Base-by-base conservation (phyloP, 2,797 vertebrate species). In the Peromyscus melanophrys region DNA sequence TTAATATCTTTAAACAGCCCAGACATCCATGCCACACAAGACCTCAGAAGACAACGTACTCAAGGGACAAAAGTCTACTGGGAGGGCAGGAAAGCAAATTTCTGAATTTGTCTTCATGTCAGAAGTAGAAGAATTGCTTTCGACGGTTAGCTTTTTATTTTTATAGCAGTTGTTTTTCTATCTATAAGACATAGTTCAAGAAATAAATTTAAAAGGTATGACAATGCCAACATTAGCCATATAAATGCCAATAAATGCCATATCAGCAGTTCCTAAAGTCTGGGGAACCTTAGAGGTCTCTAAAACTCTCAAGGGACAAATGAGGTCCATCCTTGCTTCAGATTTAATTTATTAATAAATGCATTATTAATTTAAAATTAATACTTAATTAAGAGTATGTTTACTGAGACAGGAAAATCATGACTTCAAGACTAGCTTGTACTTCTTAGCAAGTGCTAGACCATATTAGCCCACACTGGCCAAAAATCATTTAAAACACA, bases 301-400 rank as follows among this genome's bases (percentile, higher is more conserved):
- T 37, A 69, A 55, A 37, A 40, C 8, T 90, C 76, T 57, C 23
- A 92, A 77, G 55, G 17, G 13, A 76, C 21, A 43, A n/a, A 57
- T 16, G 21, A 77, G 14, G 49, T 96, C 40, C 59, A 91, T 49
- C 43, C 25, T 67, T 85, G 19, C 83, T 67, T 67, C 63, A 25
- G 43, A 67, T n/a, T 85, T 85, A 34, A 67, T 34, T 67, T 84
- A 46, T 84, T 65, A 43, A 49, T 67, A 49, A n/a, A n/a, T 67
- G 11, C 49, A n/a, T n/a, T n/a, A 67, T 49, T 49, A 85, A 85
- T n/a, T 67, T 85, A 49, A 31, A 85, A 52, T 83, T 21, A 5
- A 85, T 63, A 77, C 80, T 94, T 89, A 59, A 95, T 34, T 84
- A 43, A 92, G 94, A 93, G 91, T 63, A 63, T 89, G n/a, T 57